Evolutionary conservation across 2,113 vertebrate species (phyloP).

Genomic region (Toxostoma redivivum): DNA sequence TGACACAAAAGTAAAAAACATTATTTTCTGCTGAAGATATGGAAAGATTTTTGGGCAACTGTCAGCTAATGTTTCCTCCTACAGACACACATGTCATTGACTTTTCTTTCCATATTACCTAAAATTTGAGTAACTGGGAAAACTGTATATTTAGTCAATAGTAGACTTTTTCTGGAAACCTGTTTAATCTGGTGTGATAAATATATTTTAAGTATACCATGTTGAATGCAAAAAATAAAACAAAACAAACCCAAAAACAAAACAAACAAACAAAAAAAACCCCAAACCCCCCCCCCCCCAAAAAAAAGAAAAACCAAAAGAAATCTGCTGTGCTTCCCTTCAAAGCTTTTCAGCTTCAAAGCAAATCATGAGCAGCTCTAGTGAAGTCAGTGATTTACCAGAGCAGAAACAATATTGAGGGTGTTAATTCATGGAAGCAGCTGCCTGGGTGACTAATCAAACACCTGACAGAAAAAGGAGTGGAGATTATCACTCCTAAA

Average conservation of each 20-base stretch:
- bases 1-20: neutral
- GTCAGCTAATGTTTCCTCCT: neutral
- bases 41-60: neutral
- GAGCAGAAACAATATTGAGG: neutral
- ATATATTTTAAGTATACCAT: neutral
- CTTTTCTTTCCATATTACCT: neutral
- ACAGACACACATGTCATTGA: neutral
- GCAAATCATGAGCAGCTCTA: neutral
- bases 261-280: too few relatives aligned
- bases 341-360: neutral
- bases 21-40: neutral
- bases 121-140: neutral
- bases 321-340: neutral
- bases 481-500: neutral
- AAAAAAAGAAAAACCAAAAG: accelerated
- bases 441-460: conserved; percentile 5
- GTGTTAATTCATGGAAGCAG: neutral
- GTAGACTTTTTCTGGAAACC: neutral
- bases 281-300: too few relatives aligned
- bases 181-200: neutral
- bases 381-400: neutral
- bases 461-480: neutral
- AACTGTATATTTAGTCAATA: neutral
- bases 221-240: neutral
- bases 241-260: too few relatives aligned